phyloP scores from a whole-genome alignment of 1,140 invertebrate species.

The Choristoneura fumiferana region DNA sequence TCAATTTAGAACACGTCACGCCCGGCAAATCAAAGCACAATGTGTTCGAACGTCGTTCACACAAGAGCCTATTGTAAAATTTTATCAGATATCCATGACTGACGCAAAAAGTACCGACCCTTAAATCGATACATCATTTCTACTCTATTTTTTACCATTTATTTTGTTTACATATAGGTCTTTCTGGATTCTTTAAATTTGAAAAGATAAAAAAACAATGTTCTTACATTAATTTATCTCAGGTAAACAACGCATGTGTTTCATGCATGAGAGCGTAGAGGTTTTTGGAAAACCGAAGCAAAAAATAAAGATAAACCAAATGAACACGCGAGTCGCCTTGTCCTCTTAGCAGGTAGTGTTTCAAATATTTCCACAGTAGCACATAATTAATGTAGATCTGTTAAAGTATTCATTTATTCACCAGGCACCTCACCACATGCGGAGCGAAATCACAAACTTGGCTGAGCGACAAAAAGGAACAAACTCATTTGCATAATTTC shows the following conservation, averaged over 20 bases:
- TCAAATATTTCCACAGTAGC: slow-evolving; percentile 1
- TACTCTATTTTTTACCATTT: not conserved
- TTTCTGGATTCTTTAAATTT: not conserved
- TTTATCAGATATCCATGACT: slow-evolving; percentile 44
- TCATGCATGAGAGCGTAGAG: no score
- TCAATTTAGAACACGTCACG: slow-evolving; percentile 32
- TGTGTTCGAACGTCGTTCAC: slow-evolving; percentile 22
- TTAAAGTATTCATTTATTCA: slow-evolving; percentile 12
- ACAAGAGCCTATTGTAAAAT: slow-evolving; percentile 31
- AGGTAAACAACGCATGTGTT: not conserved
- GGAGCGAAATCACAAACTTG: not conserved
- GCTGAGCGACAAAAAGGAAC: slow-evolving; percentile 26
- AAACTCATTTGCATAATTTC: slow-evolving; percentile 59
- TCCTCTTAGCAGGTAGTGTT: not conserved
- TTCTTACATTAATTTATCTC: no score
- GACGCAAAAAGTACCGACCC: slow-evolving; percentile 23
- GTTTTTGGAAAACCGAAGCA: no score
- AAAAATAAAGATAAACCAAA: slow-evolving; percentile 3
- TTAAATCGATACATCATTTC: slow-evolving; percentile 28
- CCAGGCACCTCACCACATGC: not conserved
- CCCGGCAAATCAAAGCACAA: slow-evolving; percentile 44
- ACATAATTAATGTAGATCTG: slow-evolving; percentile 6
- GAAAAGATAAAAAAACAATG: no score
- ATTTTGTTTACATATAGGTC: no score
- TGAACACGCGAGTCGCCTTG: not conserved